Evolutionary conservation across 2,888 invertebrate species (phyloP).

Genomic region (Diarsia dahlii): DNA sequence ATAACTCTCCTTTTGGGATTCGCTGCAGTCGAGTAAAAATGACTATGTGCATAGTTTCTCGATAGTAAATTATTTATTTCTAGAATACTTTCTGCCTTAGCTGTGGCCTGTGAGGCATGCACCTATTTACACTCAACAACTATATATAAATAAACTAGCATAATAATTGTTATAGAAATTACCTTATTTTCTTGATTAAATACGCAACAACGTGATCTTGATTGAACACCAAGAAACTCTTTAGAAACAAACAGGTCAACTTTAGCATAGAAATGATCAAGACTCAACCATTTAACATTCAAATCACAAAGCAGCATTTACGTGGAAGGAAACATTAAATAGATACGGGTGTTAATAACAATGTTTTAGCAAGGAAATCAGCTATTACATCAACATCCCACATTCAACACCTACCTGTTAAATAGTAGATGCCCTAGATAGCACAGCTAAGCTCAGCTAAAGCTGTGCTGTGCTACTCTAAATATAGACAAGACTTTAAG

Average conservation of each 20-base stretch:
- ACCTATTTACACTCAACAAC: neutral
- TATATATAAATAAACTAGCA: slow-evolving; percentile 1
- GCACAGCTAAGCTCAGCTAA: slow-evolving; percentile 56
- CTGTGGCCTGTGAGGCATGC: no score
- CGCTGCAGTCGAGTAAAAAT: no score
- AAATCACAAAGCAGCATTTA: slow-evolving; percentile 36
- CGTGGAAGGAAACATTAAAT: slow-evolving; percentile 5
- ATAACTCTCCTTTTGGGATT: no score
- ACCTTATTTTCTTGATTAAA: neutral
- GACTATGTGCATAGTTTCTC: neutral
- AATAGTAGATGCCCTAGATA: slow-evolving; percentile 79
- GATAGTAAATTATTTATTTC: neutral
- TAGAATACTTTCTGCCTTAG: neutral
- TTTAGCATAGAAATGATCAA: slow-evolving; percentile 33
- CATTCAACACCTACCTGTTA: slow-evolving; percentile 72
- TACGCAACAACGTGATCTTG: neutral
- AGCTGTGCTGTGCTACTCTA: slow-evolving; percentile 62
- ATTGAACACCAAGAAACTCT: neutral
- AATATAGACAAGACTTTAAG: slow-evolving; percentile 69
- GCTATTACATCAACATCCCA: slow-evolving; percentile 73
- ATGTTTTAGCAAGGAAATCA: slow-evolving; percentile 70
- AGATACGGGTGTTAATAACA: slow-evolving; percentile 21
- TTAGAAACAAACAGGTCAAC: slow-evolving; percentile 11
- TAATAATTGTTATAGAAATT: slow-evolving; percentile 28
- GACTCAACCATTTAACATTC: slow-evolving; percentile 38